phyloP scores from a whole-genome alignment of 2,113 vertebrate species.

The Paedocypris sp. region DNA sequence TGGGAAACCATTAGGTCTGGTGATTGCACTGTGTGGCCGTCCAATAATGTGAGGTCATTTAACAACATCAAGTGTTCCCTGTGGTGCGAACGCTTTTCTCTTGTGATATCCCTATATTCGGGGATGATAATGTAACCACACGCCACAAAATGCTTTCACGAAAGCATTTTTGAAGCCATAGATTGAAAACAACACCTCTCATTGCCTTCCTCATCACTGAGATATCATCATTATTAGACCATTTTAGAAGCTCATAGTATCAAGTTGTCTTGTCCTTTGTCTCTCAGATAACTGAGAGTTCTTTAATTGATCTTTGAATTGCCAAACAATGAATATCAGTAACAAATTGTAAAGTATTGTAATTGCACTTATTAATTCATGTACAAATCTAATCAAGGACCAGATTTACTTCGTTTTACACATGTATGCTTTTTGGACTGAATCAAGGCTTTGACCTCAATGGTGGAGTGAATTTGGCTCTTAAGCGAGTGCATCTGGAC shows the following conservation, averaged over 20 bases:
- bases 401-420: no score
- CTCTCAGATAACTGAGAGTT: background rate
- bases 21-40: background rate
- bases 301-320: no score
- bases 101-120: background rate
- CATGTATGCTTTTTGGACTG: no score
- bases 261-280: background rate
- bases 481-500: no score
- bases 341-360: no score
- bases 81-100: background rate
- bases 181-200: background rate
- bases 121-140: background rate
- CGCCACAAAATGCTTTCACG: background rate
- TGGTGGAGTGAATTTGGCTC: no score
- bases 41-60: constrained; percentile 12
- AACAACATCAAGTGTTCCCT: constrained; percentile 1
- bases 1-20: background rate
- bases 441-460: no score
- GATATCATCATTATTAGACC: background rate
- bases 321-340: no score
- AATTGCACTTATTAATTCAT: no score
- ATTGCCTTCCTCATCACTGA: background rate
- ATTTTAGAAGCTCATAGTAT: background rate
- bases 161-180: background rate
- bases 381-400: no score